phyloP scores from a whole-genome alignment of 30 jellyfish, hydroid and myxozoan species.

The Aurelia sp. region DNA sequence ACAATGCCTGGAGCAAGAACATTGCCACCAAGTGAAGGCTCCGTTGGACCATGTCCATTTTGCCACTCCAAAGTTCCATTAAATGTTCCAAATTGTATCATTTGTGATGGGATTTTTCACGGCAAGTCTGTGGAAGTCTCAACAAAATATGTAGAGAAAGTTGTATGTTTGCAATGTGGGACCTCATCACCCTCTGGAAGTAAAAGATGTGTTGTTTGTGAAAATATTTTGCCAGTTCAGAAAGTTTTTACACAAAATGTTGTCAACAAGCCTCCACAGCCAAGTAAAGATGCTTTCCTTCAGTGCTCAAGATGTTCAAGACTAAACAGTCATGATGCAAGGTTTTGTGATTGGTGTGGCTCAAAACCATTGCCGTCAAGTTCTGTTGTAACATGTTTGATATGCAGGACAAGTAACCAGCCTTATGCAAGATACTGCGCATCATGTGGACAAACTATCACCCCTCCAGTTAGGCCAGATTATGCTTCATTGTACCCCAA shows the following conservation, averaged over 20 bases:
- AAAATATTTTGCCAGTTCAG: slow-evolving; percentile 48
- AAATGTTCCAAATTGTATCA: slow-evolving; percentile 56
- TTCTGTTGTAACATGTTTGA: slow-evolving; percentile 67
- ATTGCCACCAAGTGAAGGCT: slow-evolving; percentile 34
- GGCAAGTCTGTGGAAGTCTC: slow-evolving; percentile 31
- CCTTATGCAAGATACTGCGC: slow-evolving; percentile 78
- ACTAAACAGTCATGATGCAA: slow-evolving; percentile 90
- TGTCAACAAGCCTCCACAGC: slow-evolving; percentile 76
- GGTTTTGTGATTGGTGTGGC: slow-evolving; percentile 99
- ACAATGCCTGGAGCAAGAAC: slow-evolving; percentile 74
- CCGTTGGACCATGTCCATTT: slow-evolving; percentile 46
- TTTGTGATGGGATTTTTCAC: slow-evolving; percentile 63
- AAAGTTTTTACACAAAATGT: slow-evolving; percentile 62
- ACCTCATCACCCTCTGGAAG: slow-evolving; percentile 74
- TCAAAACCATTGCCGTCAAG: slow-evolving; percentile 74
- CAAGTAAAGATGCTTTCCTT: slow-evolving; percentile 71
- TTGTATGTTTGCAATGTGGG: slow-evolving; percentile 82
- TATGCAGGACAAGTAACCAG: slow-evolving; percentile 70
- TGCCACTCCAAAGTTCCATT: slow-evolving; percentile 80
- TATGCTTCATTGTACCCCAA: slow-evolving; percentile 31
- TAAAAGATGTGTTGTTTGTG: slow-evolving; percentile 89
- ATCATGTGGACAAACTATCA: slow-evolving; percentile 78
- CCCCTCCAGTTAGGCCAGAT: slow-evolving; percentile 86
- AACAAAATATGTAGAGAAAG: slow-evolving; percentile 31
- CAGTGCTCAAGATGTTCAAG: slow-evolving; percentile 89